These are phyloP conservation scores for Paramuricea clavata DNA, from an alignment of 92 coral and sea anemone species.

Conservation along the genomic window DNA sequence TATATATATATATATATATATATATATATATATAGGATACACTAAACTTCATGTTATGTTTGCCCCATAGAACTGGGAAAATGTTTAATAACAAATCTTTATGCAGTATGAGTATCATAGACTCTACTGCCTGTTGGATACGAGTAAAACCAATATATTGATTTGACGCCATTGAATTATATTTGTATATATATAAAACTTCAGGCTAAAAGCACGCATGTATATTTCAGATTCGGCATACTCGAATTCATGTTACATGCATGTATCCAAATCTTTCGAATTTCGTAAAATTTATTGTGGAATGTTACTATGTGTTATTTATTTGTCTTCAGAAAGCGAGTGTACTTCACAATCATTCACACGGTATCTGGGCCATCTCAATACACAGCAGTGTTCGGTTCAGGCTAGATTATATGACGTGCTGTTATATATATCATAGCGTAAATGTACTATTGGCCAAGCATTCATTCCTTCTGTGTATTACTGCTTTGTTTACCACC, in stretches of 20 bases:
- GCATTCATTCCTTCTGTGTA: neutral
- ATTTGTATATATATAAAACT: neutral
- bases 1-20: too few relatives aligned
- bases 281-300: neutral
- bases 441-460: too few relatives aligned
- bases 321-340: neutral
- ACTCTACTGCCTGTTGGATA: neutral
- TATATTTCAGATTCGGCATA: neutral
- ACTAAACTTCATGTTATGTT: too few relatives aligned
- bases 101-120: neutral
- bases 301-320: neutral
- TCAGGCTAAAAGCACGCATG: neutral
- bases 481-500: neutral
- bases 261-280: neutral
- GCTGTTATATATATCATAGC: neutral
- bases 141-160: neutral
- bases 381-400: slow-evolving; percentile 16
- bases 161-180: neutral
- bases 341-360: neutral
- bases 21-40: too few relatives aligned
- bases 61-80: neutral
- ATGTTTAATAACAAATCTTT: neutral
- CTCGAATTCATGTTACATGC: neutral
- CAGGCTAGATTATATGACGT: neutral
- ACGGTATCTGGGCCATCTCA: slow-evolving; percentile 8